phyloP scores from a whole-genome alignment of 1,140 invertebrate species.

The Drosophila saltans region DNA sequence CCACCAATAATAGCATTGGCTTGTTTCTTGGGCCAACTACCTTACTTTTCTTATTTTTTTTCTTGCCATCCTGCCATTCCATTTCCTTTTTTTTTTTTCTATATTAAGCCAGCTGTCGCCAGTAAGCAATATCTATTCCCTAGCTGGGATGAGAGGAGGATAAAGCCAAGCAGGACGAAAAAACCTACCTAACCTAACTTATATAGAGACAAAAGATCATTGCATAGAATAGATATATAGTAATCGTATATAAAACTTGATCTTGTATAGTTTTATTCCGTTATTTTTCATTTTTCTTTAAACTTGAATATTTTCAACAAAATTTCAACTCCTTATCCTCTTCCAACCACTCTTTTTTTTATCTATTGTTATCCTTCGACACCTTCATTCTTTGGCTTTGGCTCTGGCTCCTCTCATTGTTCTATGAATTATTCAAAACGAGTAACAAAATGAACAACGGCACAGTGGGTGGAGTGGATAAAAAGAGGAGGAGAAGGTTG shows the following conservation, averaged over 20 bases:
- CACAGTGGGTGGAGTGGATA: neutral
- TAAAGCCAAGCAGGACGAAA: neutral
- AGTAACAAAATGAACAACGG: neutral
- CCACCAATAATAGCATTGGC: neutral
- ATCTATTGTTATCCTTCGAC: neutral
- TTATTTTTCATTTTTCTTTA: neutral
- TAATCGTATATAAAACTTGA: neutral
- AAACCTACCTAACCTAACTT: neutral
- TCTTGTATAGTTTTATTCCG: neutral
- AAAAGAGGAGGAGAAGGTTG: neutral
- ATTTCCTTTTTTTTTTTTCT: constrained; percentile 8
- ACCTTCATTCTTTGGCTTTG: neutral
- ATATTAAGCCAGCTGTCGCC: constrained; percentile 49
- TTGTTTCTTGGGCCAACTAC: constrained; percentile 7
- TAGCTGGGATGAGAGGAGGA: neutral
- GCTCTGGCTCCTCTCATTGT: neutral
- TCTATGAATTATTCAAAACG: constrained; percentile 22
- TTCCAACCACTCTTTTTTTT: no score
- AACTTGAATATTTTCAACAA: neutral
- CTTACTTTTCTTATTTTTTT: neutral
- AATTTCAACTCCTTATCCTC: no score
- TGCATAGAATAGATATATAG: neutral
- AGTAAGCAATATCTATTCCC: constrained; percentile 34
- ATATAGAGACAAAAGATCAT: neutral
- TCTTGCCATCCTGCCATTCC: neutral